Evolutionary conservation across 2,113 vertebrate genomes (phyloP).

Genomic region (Tor tambroides): DNA sequence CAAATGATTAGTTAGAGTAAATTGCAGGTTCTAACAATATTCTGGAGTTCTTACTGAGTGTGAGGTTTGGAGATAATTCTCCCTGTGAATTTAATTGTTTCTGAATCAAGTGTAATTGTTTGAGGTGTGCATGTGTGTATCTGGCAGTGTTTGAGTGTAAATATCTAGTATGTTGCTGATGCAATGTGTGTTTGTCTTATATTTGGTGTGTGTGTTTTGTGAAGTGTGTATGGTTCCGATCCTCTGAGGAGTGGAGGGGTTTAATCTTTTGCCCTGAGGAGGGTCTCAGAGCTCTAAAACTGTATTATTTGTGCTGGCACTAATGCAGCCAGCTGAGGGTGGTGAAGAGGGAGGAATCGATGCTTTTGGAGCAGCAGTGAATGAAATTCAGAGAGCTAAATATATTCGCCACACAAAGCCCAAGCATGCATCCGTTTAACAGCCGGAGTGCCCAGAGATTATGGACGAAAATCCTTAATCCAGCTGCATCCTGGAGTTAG

Average conservation of each 20-base stretch:
- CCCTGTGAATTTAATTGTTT: not conserved
- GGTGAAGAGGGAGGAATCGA: constrained; percentile 36
- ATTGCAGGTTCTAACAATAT: not conserved
- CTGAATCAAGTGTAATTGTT: constrained; percentile 19
- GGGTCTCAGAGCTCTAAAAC: constrained; percentile 34
- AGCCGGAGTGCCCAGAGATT: constrained; percentile 63
- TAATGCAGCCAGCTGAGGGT: constrained; percentile 43
- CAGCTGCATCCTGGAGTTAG: constrained; percentile 27
- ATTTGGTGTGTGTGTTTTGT: not conserved
- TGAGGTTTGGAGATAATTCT: constrained; percentile 5
- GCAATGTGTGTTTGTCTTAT: constrained; percentile 16
- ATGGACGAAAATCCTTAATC: constrained; percentile 68
- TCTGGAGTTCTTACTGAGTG: not conserved
- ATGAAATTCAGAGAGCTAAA: constrained; percentile 64
- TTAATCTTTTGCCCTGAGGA: constrained; percentile 49
- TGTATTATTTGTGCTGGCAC: constrained; percentile 46
- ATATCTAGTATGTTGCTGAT: constrained; percentile 30
- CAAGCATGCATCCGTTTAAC: constrained; percentile 19
- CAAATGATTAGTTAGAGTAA: not conserved
- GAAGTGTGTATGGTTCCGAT: constrained; percentile 19
- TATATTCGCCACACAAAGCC: constrained; percentile 59
- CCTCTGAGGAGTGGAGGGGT: constrained; percentile 38
- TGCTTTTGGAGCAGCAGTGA: constrained; percentile 34
- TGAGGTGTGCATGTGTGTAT: not conserved
- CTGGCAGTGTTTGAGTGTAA: not conserved